Evolutionary conservation across 2,888 invertebrate species (phyloP).

Genomic region (Orthosia gothica): DNA sequence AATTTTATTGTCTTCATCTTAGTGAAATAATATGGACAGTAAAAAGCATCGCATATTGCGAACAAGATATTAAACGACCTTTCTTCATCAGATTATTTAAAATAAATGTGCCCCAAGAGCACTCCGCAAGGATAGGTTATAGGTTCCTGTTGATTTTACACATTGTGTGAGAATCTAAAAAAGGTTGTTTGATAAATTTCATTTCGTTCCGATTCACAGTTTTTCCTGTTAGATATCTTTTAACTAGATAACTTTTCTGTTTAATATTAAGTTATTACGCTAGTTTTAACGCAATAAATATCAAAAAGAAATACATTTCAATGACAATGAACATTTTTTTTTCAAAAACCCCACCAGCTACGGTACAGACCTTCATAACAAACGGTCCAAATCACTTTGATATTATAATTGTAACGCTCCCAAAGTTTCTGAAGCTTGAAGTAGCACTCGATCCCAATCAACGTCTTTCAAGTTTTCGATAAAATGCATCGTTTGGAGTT

Average conservation of each 20-base stretch:
- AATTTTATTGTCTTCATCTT: constrained; percentile 7
- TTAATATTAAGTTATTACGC: neutral
- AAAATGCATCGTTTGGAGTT: constrained; percentile 64
- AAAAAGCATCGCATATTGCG: constrained; percentile 19
- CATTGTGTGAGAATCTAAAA: neutral
- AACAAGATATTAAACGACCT: constrained; percentile 8
- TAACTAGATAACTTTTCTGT: constrained; percentile 26
- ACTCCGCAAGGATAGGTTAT: neutral
- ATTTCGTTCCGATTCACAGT: neutral
- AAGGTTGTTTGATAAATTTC: constrained; percentile 8
- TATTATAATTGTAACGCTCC: constrained; percentile 61
- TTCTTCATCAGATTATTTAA: constrained; percentile 13
- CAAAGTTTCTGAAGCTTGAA: constrained; percentile 59
- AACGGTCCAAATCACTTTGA: constrained; percentile 59
- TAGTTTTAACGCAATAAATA: constrained; percentile 3
- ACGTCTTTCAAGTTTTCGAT: constrained; percentile 60
- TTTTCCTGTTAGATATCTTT: neutral
- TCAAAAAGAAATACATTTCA: constrained; percentile 19
- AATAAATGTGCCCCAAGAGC: constrained; percentile 7
- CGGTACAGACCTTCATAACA: constrained; percentile 36
- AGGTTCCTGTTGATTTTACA: constrained; percentile 3
- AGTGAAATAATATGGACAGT: constrained; percentile 12
- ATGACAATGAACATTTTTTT: constrained; percentile 37
- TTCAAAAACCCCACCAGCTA: constrained; percentile 24
- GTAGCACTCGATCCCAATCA: constrained; percentile 68